Conservation (phyloP, 2,113 vertebrate species). For the Psophia crepitans region DNA sequence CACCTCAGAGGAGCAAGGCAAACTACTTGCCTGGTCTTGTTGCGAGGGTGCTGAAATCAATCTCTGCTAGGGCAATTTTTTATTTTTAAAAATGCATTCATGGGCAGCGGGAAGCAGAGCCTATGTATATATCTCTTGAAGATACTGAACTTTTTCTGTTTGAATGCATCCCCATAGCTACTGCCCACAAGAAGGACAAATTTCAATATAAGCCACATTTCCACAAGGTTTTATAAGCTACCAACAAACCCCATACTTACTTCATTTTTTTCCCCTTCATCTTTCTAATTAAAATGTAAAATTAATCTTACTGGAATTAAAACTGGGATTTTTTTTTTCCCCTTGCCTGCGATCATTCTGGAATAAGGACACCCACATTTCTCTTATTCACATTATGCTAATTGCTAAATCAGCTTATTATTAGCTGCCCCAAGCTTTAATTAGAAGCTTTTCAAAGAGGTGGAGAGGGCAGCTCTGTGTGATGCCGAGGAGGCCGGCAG, state of each 20-base stretch:
- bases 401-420: background rate
- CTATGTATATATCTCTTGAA: rapidly evolving
- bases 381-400: background rate
- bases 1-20: background rate
- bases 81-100: background rate
- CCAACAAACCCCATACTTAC: background rate
- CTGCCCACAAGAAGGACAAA: background rate
- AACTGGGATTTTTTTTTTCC: background rate
- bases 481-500: background rate
- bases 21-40: background rate
- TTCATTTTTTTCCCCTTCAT: background rate
- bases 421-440: background rate
- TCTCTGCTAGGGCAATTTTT: background rate
- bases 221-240: background rate
- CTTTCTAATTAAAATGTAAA: conserved; percentile 14
- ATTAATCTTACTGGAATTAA: background rate
- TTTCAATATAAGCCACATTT: background rate
- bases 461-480: background rate
- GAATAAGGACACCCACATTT: background rate
- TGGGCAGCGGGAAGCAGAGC: background rate
- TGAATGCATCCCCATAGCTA: background rate
- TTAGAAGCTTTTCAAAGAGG: background rate
- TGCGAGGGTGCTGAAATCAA: background rate
- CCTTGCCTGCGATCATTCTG: background rate
- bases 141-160: background rate